Base-by-base conservation (phyloP, 2,888 invertebrate species). In the Esperia sulphurella region DNA sequence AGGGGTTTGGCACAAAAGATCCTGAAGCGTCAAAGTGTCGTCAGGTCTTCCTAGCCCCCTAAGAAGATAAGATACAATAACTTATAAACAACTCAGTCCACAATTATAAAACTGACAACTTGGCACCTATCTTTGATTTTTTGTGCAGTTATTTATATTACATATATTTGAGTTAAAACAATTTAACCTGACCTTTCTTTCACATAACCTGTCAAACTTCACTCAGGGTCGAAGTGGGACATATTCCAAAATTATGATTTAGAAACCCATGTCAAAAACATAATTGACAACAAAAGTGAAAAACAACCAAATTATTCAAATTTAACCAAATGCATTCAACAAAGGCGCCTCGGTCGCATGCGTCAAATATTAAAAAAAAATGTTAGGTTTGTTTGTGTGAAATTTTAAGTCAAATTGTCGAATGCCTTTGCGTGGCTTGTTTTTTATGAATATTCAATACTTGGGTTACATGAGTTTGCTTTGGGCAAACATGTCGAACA, bases 401-500 rank as follows among this genome's bases (percentile, higher is more conserved):
- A 86, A 87, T 82, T 80, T 81, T 75, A 77, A 79, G 83, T 78
- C 82, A 83, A 82, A 81, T 83, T 84, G 81, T 78, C 75, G 75
- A 79, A 81, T 79, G 66, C 71, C 73, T 63, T 68, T 62, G 68
- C 68, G 69, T 74, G 62, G 54, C 53, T 42, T 46, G 42, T 53
- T 54, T 21, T 35, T 59, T 67, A 78, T 88, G 86, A 87, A 87
- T 87, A 88, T 87, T 84, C 83, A 87, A 74, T 63, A 65, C 57
- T 60, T 59, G 51, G 40, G 57, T 54, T 57, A 61, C 53, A 47
- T 54, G 52, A 61, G 69, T 73, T 64, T 68, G 75, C 71, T 71
- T 55, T 55, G 30, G 49, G 52, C 52, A 61, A 49, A 61, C 58
- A 63, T 61, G 57, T 58, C 52, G 51, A 48, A 60, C 52, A 48